phyloP scores from a whole-genome alignment of 2,888 invertebrate genomes.

The Smittia aterrima region DNA sequence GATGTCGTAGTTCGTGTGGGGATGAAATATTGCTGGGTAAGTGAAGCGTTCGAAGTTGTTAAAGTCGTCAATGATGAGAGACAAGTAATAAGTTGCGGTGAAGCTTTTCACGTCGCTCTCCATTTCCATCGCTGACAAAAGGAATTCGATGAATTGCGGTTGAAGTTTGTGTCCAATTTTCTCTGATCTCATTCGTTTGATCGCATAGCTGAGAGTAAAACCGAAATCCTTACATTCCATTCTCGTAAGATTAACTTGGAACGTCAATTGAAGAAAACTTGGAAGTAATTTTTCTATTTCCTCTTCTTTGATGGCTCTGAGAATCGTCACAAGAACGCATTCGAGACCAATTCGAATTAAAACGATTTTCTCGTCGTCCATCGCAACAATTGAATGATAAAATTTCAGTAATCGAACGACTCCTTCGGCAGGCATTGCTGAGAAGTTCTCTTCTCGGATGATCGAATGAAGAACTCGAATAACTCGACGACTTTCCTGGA shows the following conservation, averaged over 20 bases:
- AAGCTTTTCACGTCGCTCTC: conserved; percentile 55
- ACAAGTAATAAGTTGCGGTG: conserved; percentile 58
- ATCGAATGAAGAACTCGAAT: conserved; percentile 57
- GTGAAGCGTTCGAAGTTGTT: conserved; percentile 55
- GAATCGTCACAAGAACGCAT: conserved; percentile 57
- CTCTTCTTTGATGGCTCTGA: conserved; percentile 55
- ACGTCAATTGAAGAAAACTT: conserved; percentile 57
- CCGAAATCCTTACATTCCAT: conserved; percentile 58
- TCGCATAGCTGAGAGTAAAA: conserved; percentile 57
- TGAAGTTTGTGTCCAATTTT: conserved; percentile 55
- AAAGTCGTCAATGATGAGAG: conserved; percentile 59
- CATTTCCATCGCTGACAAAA: conserved; percentile 57
- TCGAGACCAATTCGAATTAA: conserved; percentile 57
- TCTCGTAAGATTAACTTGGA: conserved; percentile 52
- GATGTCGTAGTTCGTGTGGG: conserved; percentile 54
- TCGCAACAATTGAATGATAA: conserved; percentile 54
- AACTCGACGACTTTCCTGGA: conserved; percentile 54
- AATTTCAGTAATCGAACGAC: conserved; percentile 56
- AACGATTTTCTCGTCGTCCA: conserved; percentile 48
- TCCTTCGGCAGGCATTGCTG: conserved; percentile 55
- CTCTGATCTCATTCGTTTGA: conserved; percentile 54
- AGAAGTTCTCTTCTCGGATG: conserved; percentile 53
- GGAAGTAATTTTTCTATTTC: conserved; percentile 56
- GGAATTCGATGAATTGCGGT: conserved; percentile 55
- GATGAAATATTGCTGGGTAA: conserved; percentile 57